phyloP scores from a whole-genome alignment of 2,113 vertebrate genomes.

The Clarias batrachus region DNA sequence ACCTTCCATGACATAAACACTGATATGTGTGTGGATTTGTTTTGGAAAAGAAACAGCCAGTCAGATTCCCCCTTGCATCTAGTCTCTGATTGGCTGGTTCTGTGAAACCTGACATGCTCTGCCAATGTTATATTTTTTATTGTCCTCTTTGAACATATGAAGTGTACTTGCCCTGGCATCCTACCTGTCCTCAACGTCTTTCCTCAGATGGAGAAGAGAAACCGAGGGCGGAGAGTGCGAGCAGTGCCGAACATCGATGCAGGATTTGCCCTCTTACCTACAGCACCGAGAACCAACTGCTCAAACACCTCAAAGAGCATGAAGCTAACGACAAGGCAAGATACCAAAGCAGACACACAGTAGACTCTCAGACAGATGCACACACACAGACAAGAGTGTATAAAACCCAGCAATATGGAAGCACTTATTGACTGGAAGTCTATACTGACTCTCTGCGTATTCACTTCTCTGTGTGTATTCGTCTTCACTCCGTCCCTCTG shows the following conservation, averaged over 20 bases:
- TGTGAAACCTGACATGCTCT: too few species aligned
- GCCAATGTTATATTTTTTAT: not conserved
- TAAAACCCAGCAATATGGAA: not conserved
- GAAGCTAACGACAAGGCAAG: constrained; percentile 92
- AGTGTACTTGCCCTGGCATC: not conserved
- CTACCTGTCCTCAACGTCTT: not conserved
- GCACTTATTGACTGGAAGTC: too few species aligned
- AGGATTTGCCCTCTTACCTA: constrained; percentile 86
- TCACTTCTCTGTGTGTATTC: not conserved
- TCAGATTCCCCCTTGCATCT: too few species aligned
- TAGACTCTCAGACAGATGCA: not conserved
- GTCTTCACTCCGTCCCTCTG: not conserved
- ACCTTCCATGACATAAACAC: too few species aligned
- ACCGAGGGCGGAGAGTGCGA: constrained; percentile 71
- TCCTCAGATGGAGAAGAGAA: constrained; percentile 62
- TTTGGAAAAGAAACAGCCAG: too few species aligned
- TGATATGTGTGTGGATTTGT: too few species aligned
- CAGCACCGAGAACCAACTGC: constrained; percentile 87
- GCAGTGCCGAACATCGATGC: constrained; percentile 83
- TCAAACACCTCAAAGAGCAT: constrained; percentile 92
- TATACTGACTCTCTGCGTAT: not conserved
- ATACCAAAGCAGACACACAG: not conserved
- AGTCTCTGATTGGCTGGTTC: too few species aligned
- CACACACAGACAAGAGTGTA: not conserved
- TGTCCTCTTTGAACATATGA: not conserved